Evolutionary conservation across 2,888 invertebrate species (phyloP).

Genomic region (Lomographa bimaculata): DNA sequence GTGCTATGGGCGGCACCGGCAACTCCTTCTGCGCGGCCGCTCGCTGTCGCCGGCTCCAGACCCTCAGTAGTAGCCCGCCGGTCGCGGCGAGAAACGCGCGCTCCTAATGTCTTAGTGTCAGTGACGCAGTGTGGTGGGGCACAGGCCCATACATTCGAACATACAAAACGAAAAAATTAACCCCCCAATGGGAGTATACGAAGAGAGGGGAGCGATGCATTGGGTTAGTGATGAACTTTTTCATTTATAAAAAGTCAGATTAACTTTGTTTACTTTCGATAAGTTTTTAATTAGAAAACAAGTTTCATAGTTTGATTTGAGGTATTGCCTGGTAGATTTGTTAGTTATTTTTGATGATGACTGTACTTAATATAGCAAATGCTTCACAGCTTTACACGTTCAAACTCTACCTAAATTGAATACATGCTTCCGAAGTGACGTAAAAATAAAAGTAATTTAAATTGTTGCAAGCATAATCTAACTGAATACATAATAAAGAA

Average conservation of each 20-base stretch:
- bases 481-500: too few relatives aligned
- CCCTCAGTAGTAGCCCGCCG: conserved; percentile 54
- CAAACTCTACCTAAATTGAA: too few relatives aligned
- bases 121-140: conserved; percentile 78
- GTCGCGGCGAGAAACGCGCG: conserved; percentile 69
- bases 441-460: too few relatives aligned
- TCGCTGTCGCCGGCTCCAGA: conserved; percentile 48
- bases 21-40: conserved; percentile 32
- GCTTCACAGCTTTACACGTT: too few relatives aligned
- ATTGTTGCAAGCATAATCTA: too few relatives aligned
- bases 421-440: too few relatives aligned
- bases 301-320: too few relatives aligned
- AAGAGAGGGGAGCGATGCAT: conserved; percentile 95
- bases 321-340: too few relatives aligned
- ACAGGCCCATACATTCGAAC: conserved; percentile 77
- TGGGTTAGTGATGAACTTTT: conserved; percentile 85
- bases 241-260: conserved; percentile 2
- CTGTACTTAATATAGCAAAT: too few relatives aligned
- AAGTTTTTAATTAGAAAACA: conserved; percentile 1
- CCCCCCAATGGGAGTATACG: conserved; percentile 96
- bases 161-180: conserved; percentile 80
- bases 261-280: conserved; percentile 11
- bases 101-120: conserved; percentile 60
- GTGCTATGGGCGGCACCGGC: conserved; percentile 39
- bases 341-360: too few relatives aligned